Base-by-base conservation (phyloP, 1,140 invertebrate genomes). In the Polypedilum pembai region DNA sequence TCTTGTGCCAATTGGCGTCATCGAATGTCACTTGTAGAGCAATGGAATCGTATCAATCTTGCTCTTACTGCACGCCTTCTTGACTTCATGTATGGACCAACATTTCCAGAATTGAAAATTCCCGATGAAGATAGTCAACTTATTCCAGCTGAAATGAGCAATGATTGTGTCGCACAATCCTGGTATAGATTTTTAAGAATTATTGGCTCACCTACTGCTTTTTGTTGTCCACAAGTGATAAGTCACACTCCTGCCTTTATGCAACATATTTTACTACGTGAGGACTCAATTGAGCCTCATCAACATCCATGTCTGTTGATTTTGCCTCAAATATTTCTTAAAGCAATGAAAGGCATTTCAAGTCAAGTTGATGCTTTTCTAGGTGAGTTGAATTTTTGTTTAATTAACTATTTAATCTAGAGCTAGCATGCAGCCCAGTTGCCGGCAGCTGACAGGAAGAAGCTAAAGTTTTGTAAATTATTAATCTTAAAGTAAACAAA, bases 121-220 rank as follows among this genome's bases (percentile, higher is more conserved):
- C 88, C 87, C 77, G 94, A 95, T 76, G 94, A 96, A 78, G 94
- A 96, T 81, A 83, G 86, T 7, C 88, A 89, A 77, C 80, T 95
- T 4, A 91, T 96, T 72, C 92, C 94, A 17, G 78, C 83, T 5
- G 90, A 90, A 63, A 96, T 98, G 91, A 88, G 87, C 20, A 88
- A 93, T 77, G 94, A 98, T 80, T 92, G 92, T 76, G 89, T 98
- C 15, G 91, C 93, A 45, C 95, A 98, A 84, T 91, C 91, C 79
- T 98, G 96, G 96, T 98, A 95, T 83, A 87, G 96, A 75, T 90
- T 98, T 78, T 83, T 98, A 45, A 94, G 97, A 77, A 94, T 92
- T 41, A 88, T 97, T 76, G 95, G 96, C 21, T 97, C 97, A 83
- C 96, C 96, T 0, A 93, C 95, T 0, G 94, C 96, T 78, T 84